Conservation (phyloP, 2,113 vertebrate species). For the Anas platyrhynchos region DNA sequence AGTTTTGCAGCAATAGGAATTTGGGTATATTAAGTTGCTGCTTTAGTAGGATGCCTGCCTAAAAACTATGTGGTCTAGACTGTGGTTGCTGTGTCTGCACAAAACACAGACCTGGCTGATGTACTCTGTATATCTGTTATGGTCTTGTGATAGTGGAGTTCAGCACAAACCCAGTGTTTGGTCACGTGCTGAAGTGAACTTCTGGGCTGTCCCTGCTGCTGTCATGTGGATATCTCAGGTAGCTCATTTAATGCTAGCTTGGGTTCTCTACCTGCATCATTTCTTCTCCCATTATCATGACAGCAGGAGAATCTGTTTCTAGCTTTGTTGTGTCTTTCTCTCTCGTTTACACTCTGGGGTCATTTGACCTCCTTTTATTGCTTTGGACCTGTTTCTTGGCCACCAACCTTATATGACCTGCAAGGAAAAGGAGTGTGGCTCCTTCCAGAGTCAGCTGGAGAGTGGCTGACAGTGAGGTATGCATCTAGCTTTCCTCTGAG, state of each 20-base stretch:
- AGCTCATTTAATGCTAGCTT: background rate
- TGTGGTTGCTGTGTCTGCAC: conserved; percentile 7
- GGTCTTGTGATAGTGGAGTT: background rate
- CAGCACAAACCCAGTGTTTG: background rate
- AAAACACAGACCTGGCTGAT: background rate
- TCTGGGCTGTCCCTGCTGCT: background rate
- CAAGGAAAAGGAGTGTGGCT: background rate
- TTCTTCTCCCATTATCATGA: background rate
- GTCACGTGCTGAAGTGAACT: background rate
- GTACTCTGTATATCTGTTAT: background rate
- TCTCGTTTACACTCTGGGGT: background rate
- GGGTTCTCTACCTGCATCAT: background rate
- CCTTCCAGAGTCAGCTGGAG: background rate
- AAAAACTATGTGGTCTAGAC: background rate
- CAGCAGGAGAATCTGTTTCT: background rate
- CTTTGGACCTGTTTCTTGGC: background rate
- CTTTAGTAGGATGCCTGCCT: background rate
- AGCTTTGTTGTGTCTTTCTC: background rate
- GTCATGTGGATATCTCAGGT: background rate
- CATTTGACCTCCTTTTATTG: background rate
- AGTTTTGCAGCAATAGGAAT: background rate
- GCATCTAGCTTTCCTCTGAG: background rate
- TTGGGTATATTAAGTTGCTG: background rate
- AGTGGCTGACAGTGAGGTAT: background rate
- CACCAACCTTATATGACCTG: background rate